Base-by-base conservation (phyloP, 2,888 invertebrate genomes). In the Cantharis nigra region DNA sequence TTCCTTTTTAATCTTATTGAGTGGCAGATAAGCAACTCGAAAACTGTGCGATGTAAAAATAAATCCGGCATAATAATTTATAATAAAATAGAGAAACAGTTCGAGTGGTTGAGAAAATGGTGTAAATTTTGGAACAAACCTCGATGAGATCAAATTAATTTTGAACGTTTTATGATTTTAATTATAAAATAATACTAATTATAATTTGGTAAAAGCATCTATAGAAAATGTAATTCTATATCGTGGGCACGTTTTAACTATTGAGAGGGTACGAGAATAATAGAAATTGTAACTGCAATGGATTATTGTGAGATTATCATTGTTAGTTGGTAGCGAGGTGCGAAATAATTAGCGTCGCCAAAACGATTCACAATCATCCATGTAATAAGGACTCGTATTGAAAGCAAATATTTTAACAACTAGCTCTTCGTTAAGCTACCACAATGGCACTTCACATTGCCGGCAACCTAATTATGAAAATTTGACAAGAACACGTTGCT, bases 401-500 rank as follows among this genome's bases (percentile, higher is more conserved):
- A 84, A 83, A 83, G 83, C 83, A 82, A 83, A 78, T 82, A 82
- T 83, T 82, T 83, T 83, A 83, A 83, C 82, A 85, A 86, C 84
- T 82, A 84, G 84, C 84, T 85, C 83, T 85, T 86, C 85, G 84
- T 85, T 85, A 85, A 82, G 81, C 82, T 82, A 80, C 83, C 82
- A 87, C 86, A 86, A 86, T 86, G 85, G 84, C 86, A 87, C 85
- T 87, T 85, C 84, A 83, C 85, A 83, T 79, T 84, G 85, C 82
- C 85, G 85, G 83, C 84, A 85, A 85, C 85, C 87, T 87, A 87
- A 87, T 87, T 87, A 87, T 87, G 87, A 87, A 86, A 87, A 87
- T 87, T 87, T 87, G 87, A 87, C 87, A 87, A 87, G 86, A 86
- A 87, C 87, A 85, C 86, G 85, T 85, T 84, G 84, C 84, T 81